phyloP scores from a whole-genome alignment of 1,140 invertebrate species.

The Diorhabda elongata region DNA sequence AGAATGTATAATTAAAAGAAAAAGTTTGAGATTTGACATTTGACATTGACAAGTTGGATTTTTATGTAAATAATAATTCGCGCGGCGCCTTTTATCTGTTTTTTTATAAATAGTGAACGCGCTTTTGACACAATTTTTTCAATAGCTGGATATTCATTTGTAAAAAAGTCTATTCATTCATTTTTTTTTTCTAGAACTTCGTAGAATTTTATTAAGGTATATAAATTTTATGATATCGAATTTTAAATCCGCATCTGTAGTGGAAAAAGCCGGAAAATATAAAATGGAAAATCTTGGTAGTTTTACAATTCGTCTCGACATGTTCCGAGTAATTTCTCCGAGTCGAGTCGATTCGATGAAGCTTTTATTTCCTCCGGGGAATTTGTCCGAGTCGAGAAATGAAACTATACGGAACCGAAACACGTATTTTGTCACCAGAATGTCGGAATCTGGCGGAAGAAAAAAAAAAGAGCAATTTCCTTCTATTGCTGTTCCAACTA shows the following conservation, averaged over 20 bases:
- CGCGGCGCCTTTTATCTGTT: no score
- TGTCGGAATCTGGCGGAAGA: conserved; percentile 32
- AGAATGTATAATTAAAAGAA: no score
- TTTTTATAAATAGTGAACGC: no score
- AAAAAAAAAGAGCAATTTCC: conserved; percentile 24
- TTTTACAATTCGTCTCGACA: conserved; percentile 36
- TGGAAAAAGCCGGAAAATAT: conserved; percentile 5
- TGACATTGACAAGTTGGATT: no score
- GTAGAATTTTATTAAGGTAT: no score
- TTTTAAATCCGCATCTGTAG: conserved; percentile 27
- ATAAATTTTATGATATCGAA: no score
- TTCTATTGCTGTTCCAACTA: conserved; percentile 7
- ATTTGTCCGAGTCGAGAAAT: conserved; percentile 41
- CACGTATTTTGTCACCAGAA: conserved; percentile 40
- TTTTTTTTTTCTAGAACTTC: no score
- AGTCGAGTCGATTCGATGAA: conserved; percentile 36
- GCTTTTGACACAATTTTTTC: no score
- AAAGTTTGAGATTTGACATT: no score
- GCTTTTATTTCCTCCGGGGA: conserved; percentile 43
- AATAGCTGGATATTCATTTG: no score
- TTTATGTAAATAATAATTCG: no score
- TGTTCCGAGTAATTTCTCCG: conserved; percentile 43
- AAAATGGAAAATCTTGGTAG: conserved; percentile 16
- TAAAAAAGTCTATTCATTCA: no score
- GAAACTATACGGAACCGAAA: conserved; percentile 39